Evolutionary conservation across 2,113 vertebrate species (phyloP).

Genomic region (Pterocles burchelli): DNA sequence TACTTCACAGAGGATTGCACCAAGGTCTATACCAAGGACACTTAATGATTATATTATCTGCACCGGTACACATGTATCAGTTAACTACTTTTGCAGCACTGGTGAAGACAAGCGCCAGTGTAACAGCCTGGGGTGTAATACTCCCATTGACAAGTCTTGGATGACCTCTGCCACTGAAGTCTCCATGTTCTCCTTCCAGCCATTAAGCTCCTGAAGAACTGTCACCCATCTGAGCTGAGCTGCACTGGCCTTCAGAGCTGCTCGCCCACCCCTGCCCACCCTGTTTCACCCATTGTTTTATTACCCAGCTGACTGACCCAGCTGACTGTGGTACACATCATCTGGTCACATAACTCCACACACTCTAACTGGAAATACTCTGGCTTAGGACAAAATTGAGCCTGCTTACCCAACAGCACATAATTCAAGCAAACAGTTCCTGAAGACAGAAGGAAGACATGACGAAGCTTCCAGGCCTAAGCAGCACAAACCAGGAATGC

Average conservation of each 20-base stretch:
- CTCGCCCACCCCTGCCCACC: background rate
- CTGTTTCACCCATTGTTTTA: background rate
- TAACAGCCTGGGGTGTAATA: background rate
- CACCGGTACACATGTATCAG: fast-evolving
- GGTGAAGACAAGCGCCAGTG: fast-evolving
- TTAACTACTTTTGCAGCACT: fast-evolving
- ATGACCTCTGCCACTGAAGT: background rate
- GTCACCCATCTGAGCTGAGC: background rate
- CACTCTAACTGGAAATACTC: conserved; percentile 11
- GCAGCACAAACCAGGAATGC: background rate
- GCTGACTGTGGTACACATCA: background rate
- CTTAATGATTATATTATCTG: background rate
- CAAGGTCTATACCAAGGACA: background rate
- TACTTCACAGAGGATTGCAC: background rate
- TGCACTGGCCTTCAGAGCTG: background rate
- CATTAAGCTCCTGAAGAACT: background rate
- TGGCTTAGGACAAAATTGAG: background rate
- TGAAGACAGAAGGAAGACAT: background rate
- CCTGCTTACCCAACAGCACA: background rate
- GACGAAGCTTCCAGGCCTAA: fast-evolving
- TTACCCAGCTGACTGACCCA: background rate
- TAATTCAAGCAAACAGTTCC: background rate
- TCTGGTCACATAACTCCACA: background rate
- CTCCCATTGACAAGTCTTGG: background rate
- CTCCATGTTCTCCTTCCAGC: background rate